phyloP scores from a whole-genome alignment of 1,140 invertebrate genomes.

The Drosophila kepulauana region DNA sequence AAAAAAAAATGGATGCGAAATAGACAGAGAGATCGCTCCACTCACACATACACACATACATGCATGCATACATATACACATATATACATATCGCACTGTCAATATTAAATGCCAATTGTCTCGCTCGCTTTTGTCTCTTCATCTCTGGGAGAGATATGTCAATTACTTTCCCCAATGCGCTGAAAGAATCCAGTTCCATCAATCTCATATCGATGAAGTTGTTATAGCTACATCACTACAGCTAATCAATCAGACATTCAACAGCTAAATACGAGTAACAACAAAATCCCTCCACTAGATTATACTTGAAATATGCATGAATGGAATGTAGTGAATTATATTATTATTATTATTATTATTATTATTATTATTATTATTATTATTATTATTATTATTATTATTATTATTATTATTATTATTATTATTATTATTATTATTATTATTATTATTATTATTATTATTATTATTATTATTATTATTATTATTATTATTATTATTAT shows the following conservation, averaged over 20 bases:
- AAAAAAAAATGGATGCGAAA: not conserved
- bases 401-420: too few relatives aligned
- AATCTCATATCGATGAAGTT: conserved; percentile 19
- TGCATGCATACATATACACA: too few relatives aligned
- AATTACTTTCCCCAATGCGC: not conserved
- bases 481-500: too few relatives aligned
- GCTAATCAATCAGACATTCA: conserved; percentile 18
- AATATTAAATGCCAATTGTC: conserved; percentile 66
- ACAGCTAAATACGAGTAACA: not conserved
- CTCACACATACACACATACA: too few relatives aligned
- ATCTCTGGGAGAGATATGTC: not conserved
- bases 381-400: too few relatives aligned
- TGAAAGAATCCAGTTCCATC: conserved; percentile 6
- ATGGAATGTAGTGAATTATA: too few relatives aligned
- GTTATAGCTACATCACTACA: conserved; percentile 16
- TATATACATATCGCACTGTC: conserved; percentile 38
- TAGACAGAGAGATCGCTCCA: not conserved
- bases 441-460: too few relatives aligned
- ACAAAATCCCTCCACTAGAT: not conserved
- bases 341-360: too few relatives aligned
- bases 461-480: too few relatives aligned
- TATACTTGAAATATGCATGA: too few relatives aligned
- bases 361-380: too few relatives aligned
- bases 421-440: too few relatives aligned
- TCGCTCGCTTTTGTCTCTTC: not conserved